Base-by-base conservation (phyloP, 1,140 invertebrate species). In the Hycleus phaleratus region DNA sequence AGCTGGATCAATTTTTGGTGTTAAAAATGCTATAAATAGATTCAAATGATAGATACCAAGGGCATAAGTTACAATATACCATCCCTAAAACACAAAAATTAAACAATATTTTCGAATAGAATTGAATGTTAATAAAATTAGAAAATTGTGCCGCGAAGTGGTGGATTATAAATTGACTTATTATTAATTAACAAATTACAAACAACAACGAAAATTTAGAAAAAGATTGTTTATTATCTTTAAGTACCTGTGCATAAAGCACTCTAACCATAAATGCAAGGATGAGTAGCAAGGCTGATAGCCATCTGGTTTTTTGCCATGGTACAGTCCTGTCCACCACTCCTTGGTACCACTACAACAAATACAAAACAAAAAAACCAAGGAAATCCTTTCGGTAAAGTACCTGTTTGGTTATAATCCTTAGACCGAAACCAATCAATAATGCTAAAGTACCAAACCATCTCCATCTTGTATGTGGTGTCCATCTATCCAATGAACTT, bases 41-140 rank as follows among this genome's bases (percentile, higher is more conserved):
- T 99, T 99, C 71, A 99, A 83, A 75, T 98, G 92, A 79, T 98
- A 99, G 72, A 99, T 99, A 65, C 95, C 96, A 71, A 99, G 77
- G 12, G 93, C 96, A 79, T 99, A 99, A 61, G 95, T 96, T 46
- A 99, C 87, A 69, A 99, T 99, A 76, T 99, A 99, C 94, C 96
- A 99, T 63, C 97, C 97, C 90, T 96, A 77, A 65, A 86, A 88
- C 67, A 69, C 6, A 32, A 46, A 42, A 25, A 49, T 38, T 26
- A 8, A 49, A 38, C 47, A 49, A 49, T 18, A 18, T 18, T 24
- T 46, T 10, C 45, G 12, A 9, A 45, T 12, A 6, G 18, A 1
- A 18, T 18, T 32, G 32, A 32, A 32, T 7, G 8, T n/a, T 10
- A 40, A 10, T 10, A 46, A 49, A 56, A 47, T n/a, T 49, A 26